Evolutionary conservation across 2,888 invertebrate species (phyloP).

Genomic region (Hydropsyche betteni): DNA sequence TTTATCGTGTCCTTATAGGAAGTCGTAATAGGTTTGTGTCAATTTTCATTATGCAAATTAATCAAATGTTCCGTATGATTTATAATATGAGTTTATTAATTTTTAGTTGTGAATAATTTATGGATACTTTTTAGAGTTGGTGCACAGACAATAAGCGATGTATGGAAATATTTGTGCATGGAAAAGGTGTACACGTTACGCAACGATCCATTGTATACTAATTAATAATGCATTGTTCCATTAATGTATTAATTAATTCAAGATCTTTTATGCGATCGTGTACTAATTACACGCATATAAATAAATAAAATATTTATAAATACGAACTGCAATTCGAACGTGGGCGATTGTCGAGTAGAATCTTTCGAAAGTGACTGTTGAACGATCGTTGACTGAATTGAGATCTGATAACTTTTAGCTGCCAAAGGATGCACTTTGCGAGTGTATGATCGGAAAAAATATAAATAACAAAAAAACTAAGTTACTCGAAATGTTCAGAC

Average conservation of each 20-base stretch:
- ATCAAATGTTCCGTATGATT: too few species aligned
- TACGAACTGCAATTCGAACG: background rate
- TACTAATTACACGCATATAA: conserved; percentile 10
- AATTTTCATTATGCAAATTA: too few species aligned
- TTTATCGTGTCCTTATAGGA: background rate
- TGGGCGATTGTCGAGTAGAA: background rate
- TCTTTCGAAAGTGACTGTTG: conserved; percentile 9
- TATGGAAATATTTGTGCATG: conserved; percentile 16
- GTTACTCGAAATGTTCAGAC: too few species aligned
- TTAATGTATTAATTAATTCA: conserved; percentile 26
- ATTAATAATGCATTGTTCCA: conserved; percentile 29
- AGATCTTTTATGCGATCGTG: conserved; percentile 15
- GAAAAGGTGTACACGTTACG: conserved; percentile 10
- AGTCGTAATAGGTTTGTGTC: too few species aligned
- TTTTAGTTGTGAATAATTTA: conserved; percentile 12
- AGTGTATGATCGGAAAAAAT: too few species aligned
- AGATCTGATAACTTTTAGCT: conserved; percentile 5
- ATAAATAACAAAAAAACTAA: too few species aligned
- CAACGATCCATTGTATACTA: conserved; percentile 24
- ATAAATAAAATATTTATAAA: conserved; percentile 7
- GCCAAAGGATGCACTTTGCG: too few species aligned
- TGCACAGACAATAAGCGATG: conserved; percentile 13
- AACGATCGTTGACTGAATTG: conserved; percentile 4
- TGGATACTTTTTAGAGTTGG: background rate
- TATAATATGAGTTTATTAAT: background rate